Evolutionary conservation across 2,888 invertebrate species (phyloP).

Genomic region (Leucoma salicis): DNA sequence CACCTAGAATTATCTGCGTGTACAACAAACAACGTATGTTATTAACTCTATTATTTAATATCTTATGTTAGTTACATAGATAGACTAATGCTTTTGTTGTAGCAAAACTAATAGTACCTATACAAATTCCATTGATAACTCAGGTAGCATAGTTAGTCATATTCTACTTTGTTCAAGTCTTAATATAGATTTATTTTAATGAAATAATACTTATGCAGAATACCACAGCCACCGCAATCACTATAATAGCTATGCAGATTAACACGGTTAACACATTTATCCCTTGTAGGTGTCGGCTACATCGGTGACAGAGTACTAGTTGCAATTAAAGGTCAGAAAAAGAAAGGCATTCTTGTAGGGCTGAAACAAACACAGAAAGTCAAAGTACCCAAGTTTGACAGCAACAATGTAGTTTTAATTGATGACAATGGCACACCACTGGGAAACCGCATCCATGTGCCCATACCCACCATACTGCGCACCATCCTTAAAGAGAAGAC

Average conservation of each 20-base stretch:
- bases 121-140: too few species aligned
- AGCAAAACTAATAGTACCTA: too few species aligned
- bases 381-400: constrained; percentile 95
- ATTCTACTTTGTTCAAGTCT: too few species aligned
- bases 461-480: constrained; percentile 94
- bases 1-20: constrained; percentile 96
- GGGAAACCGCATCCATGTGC: constrained; percentile 97
- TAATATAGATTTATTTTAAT: too few species aligned
- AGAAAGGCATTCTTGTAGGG: constrained; percentile 91
- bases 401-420: constrained; percentile 97
- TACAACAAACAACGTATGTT: constrained; percentile 88
- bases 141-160: too few species aligned
- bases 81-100: too few species aligned
- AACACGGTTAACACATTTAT: too few species aligned
- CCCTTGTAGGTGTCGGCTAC: constrained; percentile 69
- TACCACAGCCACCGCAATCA: too few species aligned
- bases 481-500: constrained; percentile 92
- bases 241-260: too few species aligned
- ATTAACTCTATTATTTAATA: not conserved
- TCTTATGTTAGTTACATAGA: too few species aligned
- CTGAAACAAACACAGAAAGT: constrained; percentile 90
- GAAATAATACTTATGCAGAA: too few species aligned
- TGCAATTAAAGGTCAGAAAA: constrained; percentile 97
- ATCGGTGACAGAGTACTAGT: constrained; percentile 94
- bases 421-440: constrained; percentile 97